Percentiles rank a stretch among this genome's conserved stretches.
phyloP scores from a whole-genome alignment of 2,113 vertebrate genomes.

The Pampusana beccarii region DNA sequence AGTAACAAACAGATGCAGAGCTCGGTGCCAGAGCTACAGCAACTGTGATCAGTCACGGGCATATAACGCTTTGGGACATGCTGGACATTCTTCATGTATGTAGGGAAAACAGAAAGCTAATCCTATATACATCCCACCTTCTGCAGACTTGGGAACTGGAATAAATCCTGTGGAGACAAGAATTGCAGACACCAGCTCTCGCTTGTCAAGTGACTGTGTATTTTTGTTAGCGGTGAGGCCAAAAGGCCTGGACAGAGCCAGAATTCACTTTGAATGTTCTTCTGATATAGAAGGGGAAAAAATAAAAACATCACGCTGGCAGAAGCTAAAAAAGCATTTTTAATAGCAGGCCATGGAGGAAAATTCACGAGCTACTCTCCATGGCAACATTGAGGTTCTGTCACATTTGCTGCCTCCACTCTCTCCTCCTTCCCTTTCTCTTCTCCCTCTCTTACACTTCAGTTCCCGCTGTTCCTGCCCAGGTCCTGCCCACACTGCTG shows the following conservation, averaged over 20 bases:
- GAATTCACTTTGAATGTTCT: neutral
- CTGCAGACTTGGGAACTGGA: neutral
- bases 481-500: neutral
- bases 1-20: neutral
- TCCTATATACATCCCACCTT: neutral
- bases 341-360: conserved; percentile 5
- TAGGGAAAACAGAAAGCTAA: neutral
- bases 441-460: neutral
- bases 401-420: conserved; percentile 36
- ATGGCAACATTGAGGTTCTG: conserved; percentile 50
- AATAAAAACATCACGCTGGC: neutral
- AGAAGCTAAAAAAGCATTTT: conserved; percentile 32
- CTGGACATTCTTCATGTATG: neutral
- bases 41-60: neutral
- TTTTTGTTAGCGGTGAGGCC: neutral
- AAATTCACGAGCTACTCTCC: conserved; percentile 47
- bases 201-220: neutral
- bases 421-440: neutral
- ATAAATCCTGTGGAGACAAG: neutral
- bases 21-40: neutral
- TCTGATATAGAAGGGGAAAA: neutral
- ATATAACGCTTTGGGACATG: neutral
- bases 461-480: neutral
- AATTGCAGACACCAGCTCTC: neutral
- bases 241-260: neutral